Evolutionary conservation across 2,113 vertebrate genomes (phyloP).

Genomic region (Grammomys surdaster): DNA sequence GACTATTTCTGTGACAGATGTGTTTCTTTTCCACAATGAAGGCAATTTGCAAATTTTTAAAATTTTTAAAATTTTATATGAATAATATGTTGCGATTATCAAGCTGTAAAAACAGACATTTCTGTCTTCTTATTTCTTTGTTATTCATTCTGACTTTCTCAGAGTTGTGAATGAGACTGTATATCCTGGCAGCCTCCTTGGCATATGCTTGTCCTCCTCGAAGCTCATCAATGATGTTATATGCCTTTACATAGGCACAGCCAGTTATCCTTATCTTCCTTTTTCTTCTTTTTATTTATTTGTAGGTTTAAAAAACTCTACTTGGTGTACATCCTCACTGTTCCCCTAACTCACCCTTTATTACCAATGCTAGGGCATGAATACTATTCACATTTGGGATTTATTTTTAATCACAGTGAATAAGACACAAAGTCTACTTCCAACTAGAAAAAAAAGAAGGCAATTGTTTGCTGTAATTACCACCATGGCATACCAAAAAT

Average conservation of each 20-base stretch:
- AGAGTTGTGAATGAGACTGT: background rate
- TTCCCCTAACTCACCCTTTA: background rate
- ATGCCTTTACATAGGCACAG: background rate
- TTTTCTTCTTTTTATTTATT: background rate
- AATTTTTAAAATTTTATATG: background rate
- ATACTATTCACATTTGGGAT: background rate
- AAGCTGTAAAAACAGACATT: background rate
- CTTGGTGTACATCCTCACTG: background rate
- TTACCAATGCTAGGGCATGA: fast-evolving
- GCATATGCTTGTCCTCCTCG: fast-evolving
- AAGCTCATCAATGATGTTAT: no score
- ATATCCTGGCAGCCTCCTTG: background rate
- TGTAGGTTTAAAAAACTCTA: background rate
- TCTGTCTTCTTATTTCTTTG: background rate
- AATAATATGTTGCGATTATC: background rate
- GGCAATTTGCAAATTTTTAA: background rate
- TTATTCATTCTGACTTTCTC: background rate
- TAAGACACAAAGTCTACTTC: background rate
- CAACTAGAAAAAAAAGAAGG: background rate
- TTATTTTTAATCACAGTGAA: background rate
- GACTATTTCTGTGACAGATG: background rate
- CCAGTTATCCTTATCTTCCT: background rate
- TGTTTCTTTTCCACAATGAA: background rate
- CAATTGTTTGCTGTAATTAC: background rate
- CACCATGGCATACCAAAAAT: background rate